A percentile compares a stretch with the other conserved stretches of the same genome.
phyloP scores from a whole-genome alignment of 2,113 vertebrate genomes.

The Platysternon megacephalum region DNA sequence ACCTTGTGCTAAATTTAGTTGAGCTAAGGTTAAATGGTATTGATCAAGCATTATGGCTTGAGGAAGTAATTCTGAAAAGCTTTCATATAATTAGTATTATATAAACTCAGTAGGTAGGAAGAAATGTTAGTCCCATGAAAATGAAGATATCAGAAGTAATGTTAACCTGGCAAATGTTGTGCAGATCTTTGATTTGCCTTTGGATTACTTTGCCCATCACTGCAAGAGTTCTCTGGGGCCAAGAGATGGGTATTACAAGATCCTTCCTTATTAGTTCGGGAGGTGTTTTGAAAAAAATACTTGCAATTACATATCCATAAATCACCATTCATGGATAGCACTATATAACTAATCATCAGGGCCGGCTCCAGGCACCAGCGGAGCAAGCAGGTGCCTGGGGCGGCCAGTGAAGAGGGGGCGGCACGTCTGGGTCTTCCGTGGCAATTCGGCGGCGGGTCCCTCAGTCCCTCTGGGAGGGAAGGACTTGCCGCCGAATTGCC shows the following conservation, averaged over 20 bases:
- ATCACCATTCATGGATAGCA: background rate
- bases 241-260: background rate
- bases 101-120: constrained; percentile 41
- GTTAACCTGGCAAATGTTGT: constrained; percentile 50
- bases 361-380: too few species aligned
- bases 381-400: too few species aligned
- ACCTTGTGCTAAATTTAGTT: constrained; percentile 66
- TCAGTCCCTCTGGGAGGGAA: too few species aligned
- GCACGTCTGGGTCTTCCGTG: too few species aligned
- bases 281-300: background rate
- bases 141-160: constrained; percentile 24
- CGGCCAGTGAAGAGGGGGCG: too few species aligned
- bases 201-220: constrained; percentile 30
- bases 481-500: too few species aligned
- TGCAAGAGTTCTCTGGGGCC: background rate
- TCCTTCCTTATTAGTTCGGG: constrained; percentile 14
- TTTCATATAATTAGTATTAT: constrained; percentile 57
- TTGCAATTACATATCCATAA: background rate
- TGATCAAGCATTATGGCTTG: constrained; percentile 63
- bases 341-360: background rate
- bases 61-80: constrained; percentile 48
- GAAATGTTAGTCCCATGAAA: constrained; percentile 30
- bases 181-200: constrained; percentile 56
- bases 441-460: too few species aligned
- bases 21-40: constrained; percentile 64